phyloP scores from a whole-genome alignment of 2,113 vertebrate genomes.

The Mus spicilegus region DNA sequence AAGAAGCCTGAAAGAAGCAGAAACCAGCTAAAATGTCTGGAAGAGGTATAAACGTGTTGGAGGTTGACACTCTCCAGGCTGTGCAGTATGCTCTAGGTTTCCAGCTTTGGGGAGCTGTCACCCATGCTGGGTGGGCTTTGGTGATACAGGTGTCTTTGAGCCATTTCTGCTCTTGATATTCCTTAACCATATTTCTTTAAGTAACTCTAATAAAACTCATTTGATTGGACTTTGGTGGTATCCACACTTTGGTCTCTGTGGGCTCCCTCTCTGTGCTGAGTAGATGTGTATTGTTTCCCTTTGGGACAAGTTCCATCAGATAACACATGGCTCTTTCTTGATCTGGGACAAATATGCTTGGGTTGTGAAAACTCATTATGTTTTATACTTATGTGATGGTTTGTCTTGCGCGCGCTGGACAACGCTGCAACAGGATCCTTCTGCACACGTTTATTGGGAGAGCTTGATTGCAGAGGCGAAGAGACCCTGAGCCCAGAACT shows the following conservation, averaged over 20 bases:
- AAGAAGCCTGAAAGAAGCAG: not conserved
- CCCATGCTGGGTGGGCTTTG: not conserved
- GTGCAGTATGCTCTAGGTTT: not conserved
- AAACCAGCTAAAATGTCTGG: not conserved
- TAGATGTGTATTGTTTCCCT: not conserved
- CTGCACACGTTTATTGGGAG: too few species aligned
- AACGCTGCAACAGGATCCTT: too few species aligned
- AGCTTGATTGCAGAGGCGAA: too few species aligned
- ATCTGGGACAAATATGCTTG: conserved; percentile 13
- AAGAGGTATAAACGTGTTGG: not conserved
- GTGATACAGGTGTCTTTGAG: not conserved
- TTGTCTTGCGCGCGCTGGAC: too few species aligned
- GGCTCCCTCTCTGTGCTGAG: not conserved
- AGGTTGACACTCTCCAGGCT: not conserved
- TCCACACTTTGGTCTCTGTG: not conserved
- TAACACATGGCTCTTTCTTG: not conserved
- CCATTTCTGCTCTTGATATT: not conserved
- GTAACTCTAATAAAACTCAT: not conserved
- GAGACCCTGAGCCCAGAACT: too few species aligned
- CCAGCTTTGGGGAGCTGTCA: not conserved
- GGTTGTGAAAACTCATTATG: conserved; percentile 47
- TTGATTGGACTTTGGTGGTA: not conserved
- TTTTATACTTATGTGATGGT: not conserved
- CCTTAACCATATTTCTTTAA: not conserved
- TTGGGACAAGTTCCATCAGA: not conserved